A percentile compares a stretch with the other conserved stretches of the same genome.
Evolutionary conservation across 2,113 vertebrate genomes (phyloP).

Genomic region (Lepidothrix coronata): DNA sequence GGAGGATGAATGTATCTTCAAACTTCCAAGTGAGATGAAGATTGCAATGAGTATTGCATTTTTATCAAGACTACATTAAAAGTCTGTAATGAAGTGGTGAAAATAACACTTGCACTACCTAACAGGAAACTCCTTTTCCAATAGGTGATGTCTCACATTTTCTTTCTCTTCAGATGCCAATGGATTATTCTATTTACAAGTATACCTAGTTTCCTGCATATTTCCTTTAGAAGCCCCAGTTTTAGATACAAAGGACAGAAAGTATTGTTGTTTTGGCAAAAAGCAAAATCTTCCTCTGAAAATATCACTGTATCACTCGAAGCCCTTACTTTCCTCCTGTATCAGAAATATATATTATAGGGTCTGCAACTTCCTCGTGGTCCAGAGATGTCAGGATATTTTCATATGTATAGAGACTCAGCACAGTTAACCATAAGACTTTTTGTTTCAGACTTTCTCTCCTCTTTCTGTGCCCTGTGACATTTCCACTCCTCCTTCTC

Average conservation of each 20-base stretch:
- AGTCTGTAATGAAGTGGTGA: not conserved
- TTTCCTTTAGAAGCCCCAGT: not conserved
- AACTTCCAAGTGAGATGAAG: not conserved
- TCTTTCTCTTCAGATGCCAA: not conserved
- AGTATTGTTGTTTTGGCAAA: not conserved
- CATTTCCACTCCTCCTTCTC: not conserved
- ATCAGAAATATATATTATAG: not conserved
- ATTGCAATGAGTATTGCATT: not conserved
- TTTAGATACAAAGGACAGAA: not conserved
- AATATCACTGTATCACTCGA: not conserved
- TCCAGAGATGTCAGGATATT: not conserved
- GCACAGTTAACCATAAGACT: not conserved
- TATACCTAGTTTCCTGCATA: not conserved
- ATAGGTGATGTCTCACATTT: not conserved
- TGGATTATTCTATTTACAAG: not conserved
- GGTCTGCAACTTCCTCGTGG: not conserved
- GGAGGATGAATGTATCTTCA: not conserved
- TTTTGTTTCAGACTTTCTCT: not conserved
- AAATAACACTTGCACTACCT: not conserved
- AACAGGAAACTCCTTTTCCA: not conserved
- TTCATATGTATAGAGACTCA: fast-evolving
- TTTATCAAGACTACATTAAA: not conserved
- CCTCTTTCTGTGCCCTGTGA: not conserved
- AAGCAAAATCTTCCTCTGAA: not conserved
- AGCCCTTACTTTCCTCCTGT: not conserved